Percentiles rank a stretch among this genome's conserved stretches.
These are phyloP conservation scores for Poecile atricapillus DNA, from an alignment of 2,113 vertebrate genomes.

Conservation along the genomic window DNA sequence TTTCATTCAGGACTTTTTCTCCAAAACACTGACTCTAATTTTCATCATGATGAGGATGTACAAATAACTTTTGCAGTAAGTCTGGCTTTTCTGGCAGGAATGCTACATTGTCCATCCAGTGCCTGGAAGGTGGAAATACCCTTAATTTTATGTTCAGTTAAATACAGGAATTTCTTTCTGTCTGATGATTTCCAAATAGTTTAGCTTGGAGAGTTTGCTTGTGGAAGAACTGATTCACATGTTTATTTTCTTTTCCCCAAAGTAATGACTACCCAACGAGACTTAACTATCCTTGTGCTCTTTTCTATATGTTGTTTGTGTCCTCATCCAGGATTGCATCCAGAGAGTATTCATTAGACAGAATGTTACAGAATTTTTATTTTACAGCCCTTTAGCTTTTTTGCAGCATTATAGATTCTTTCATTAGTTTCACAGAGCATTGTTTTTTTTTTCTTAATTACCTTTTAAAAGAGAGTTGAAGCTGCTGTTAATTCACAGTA, in stretches of 20 bases:
- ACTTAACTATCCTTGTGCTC: background rate
- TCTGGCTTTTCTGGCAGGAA: background rate
- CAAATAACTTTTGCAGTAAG: background rate
- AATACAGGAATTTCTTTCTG: background rate
- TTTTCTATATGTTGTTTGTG: background rate
- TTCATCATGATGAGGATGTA: background rate
- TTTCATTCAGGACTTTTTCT: background rate
- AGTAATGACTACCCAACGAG: background rate
- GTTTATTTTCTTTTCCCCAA: background rate
- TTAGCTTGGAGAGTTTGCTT: background rate
- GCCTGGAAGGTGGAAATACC: background rate
- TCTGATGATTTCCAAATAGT: background rate
- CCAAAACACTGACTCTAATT: background rate
- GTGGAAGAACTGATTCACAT: background rate
- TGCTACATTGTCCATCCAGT: background rate
- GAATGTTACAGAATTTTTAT: background rate
- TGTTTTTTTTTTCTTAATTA: background rate
- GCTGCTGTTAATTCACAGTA: background rate
- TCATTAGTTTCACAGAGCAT: background rate
- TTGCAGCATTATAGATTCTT: background rate
- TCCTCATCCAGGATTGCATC: background rate
- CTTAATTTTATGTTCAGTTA: background rate
- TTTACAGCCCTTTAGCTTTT: background rate
- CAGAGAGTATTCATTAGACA: background rate
- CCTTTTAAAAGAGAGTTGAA: background rate